These are phyloP conservation scores for Labeo rohita DNA, from an alignment of 2,113 vertebrate species.

Conservation along the genomic window DNA sequence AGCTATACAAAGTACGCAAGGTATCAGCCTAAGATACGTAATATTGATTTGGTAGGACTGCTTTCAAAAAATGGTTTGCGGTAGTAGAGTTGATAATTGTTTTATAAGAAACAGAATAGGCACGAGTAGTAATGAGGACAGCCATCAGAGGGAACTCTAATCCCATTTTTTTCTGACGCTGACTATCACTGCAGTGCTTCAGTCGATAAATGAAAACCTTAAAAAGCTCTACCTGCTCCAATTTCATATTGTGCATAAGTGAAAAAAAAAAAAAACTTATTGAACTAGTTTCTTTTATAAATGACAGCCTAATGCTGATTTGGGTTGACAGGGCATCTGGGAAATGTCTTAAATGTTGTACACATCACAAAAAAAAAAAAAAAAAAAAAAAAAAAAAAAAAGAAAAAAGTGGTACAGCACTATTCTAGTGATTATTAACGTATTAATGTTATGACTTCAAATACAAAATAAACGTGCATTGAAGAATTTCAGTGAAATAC, in stretches of 20 bases:
- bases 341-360: neutral
- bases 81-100: neutral
- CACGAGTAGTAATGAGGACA: conserved; percentile 45
- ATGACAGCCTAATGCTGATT: neutral
- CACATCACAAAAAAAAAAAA: neutral
- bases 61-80: neutral
- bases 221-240: conserved; percentile 11
- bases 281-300: conserved; percentile 12
- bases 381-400: neutral
- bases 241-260: conserved; percentile 1
- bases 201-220: neutral
- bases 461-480: neutral
- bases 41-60: neutral
- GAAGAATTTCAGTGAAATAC: neutral
- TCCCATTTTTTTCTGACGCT: conserved; percentile 58
- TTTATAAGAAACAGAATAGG: conserved; percentile 5
- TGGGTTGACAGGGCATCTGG: neutral
- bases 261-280: neutral
- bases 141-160: conserved; percentile 77
- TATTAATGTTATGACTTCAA: neutral
- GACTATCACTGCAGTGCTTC: conserved; percentile 31
- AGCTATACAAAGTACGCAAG: neutral
- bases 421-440: neutral
- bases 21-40: neutral
- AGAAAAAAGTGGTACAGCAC: neutral